Evolutionary conservation across 2,797 vertebrate species (phyloP), one percentile per base, ranked within the genome.

Genomic region (Tragelaphus oryx): DNA sequence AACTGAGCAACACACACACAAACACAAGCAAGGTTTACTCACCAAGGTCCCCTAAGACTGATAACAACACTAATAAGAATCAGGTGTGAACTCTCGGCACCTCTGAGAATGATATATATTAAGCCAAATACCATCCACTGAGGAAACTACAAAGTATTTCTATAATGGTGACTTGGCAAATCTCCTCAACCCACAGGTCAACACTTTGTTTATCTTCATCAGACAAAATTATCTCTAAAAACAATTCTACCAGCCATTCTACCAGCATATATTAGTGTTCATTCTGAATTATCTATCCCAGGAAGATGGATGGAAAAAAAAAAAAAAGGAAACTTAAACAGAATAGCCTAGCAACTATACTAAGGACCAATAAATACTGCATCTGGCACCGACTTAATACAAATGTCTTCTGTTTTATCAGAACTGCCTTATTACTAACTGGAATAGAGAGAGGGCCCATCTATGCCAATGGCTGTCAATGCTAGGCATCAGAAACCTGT

Each of bases 171-270:
- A 89, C 95, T 60, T 57, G 18, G 8, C 48, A 85, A 82, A 65
- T 16, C 18, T 8, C 54, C 84, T 82, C 24, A 48, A 18, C 11
- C 16, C 22, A 10, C 33, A 52, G 76, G 30, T 71, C 62, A 33
- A 30, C 22, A 26, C 57, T 92, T 57, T 94, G 28, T 20, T 41
- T 89, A 24, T 83, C 52, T 83, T 90, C 30, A 0, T 9, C 7
- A 91, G 33, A 37, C 16, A 55, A 95, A 95, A 86, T 4, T 8
- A 16, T 17, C 3, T 93, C 96, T 87, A 79, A 94, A 94, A 52
- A 46, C n/a, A 65, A 14, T 79, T 84, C 26, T 57, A 85, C 26
- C 5, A 90, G 37, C 62, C 52, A 92, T 83, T 55, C 62, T 33
- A 65, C 62, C 62, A 33, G 17, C 17, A 33, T 18, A 33, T 33